Base-by-base conservation (phyloP, 2,113 vertebrate genomes). In the Delphinapterus leucas region DNA sequence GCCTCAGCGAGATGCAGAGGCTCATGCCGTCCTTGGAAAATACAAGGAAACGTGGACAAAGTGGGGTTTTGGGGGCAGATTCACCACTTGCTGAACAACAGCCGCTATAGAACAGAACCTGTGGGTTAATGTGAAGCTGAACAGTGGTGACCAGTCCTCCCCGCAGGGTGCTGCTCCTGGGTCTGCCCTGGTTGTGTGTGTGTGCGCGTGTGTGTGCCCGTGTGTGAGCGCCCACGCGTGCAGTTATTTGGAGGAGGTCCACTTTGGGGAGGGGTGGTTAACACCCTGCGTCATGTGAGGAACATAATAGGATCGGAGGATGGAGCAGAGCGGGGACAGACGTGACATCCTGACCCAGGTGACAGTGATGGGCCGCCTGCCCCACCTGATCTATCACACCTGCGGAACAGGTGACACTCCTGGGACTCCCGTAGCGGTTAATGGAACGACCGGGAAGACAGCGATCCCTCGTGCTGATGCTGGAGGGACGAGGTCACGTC, bases 261-360 rank as follows among this genome's bases (percentile, higher is more conserved):
- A 3, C 47, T 25, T 20, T 0, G 0, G 0, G 41, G 23, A 28
- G 25, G 33, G 65, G 20, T 53, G 53, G 47, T 6, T 36, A 21
- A 33, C 38, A 5, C 33, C 36, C 58, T 8, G 38, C 3, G 3
- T n/a, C 28, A 8, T 3, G 23, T n/a, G 60, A 63, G 61, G 68
- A 41, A 1, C 8, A 0, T 28, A 13, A 2, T 0, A 20, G 80
- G 17, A 1, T 4, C 2, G 4, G 8, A 41, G 28, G 41, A 3
- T 15, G 53, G 23, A 33, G 13, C 38, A 33, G 36, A 26, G 4
- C 0, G 7, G 14, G 53, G 14, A 5, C 60, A n/a, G 85, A 6
- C 1, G 0, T 20, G 13, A 31, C 0, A 1, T 47, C 71, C 28
- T 18, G 65, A 20, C 33, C 17, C 20, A 4, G 70, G 70, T 15